These are phyloP conservation scores for Drosophila leontia DNA, from an alignment of 1,140 invertebrate species.

Conservation along the genomic window DNA sequence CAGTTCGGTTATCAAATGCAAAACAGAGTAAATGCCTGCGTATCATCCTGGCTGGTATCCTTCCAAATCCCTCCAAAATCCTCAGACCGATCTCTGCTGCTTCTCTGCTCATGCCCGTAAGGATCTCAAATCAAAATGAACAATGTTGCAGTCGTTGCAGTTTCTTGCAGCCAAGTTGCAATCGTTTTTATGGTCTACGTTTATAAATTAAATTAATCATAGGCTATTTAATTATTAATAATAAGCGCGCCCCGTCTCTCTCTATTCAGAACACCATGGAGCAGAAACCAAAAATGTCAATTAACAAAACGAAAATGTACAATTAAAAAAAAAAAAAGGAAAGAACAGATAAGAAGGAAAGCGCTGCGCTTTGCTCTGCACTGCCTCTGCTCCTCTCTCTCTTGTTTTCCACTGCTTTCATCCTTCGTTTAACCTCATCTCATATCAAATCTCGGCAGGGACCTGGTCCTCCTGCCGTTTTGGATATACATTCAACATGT, in stretches of 20 bases:
- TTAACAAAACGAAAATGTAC: constrained; percentile 69
- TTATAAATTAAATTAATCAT: constrained; percentile 73
- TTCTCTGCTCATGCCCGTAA: constrained; percentile 1
- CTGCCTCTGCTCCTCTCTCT: constrained; percentile 35
- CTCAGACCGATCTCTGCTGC: constrained; percentile 11
- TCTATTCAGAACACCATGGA: constrained; percentile 41
- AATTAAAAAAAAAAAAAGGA: constrained; percentile 49
- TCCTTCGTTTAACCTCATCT: constrained; percentile 6
- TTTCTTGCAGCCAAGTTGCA: constrained; percentile 65
- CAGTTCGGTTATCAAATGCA: constrained; percentile 31
- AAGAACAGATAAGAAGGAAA: constrained; percentile 22
- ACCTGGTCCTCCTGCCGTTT: constrained; percentile 54
- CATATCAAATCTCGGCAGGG: constrained; percentile 33
- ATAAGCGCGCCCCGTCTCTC: constrained; percentile 46
- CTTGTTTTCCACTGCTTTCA: constrained; percentile 14
- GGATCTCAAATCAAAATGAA: constrained; percentile 43
- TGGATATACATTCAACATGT: constrained; percentile 67
- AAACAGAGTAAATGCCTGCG: constrained; percentile 46
- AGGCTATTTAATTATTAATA: constrained; percentile 63
- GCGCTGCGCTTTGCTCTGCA: constrained; percentile 52
- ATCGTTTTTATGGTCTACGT: constrained; percentile 66
- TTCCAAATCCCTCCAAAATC: constrained; percentile 7
- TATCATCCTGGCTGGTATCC: constrained; percentile 16
- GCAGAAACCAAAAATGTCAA: constrained; percentile 59
- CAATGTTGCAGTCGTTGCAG: constrained; percentile 36